Conservation (phyloP, 53 echinoderm and acorn worm species). For the Crossaster papposus region DNA sequence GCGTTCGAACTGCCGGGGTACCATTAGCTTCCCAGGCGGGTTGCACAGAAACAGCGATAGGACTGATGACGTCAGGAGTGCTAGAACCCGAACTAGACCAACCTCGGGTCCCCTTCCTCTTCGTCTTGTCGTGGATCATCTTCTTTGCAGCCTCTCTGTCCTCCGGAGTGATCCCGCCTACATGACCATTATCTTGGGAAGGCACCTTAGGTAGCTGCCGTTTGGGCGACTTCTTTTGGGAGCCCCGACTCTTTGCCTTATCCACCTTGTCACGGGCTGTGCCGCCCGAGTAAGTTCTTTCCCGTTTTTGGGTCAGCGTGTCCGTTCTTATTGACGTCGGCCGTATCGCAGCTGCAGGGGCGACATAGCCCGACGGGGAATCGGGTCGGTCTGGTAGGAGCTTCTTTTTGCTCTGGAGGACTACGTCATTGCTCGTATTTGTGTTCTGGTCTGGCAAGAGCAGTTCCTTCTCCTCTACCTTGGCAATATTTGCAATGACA, state of each 20-base stretch:
- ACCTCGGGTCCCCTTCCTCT: slow-evolving; percentile 12
- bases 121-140: slow-evolving; percentile 40
- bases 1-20: background rate
- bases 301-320: slow-evolving; percentile 61
- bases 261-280: slow-evolving; percentile 66
- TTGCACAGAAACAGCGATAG: background rate
- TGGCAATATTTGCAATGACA: slow-evolving; percentile 29
- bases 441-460: slow-evolving; percentile 48
- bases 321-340: slow-evolving; percentile 72
- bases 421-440: slow-evolving; percentile 73
- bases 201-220: slow-evolving; percentile 53
- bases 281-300: slow-evolving; percentile 63
- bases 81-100: slow-evolving; percentile 42
- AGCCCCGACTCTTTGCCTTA: slow-evolving; percentile 56
- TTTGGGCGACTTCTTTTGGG: slow-evolving; percentile 62
- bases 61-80: slow-evolving; percentile 55
- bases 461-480: slow-evolving; percentile 15
- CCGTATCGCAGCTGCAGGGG: slow-evolving; percentile 64
- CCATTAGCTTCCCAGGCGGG: background rate
- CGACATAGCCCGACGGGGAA: slow-evolving; percentile 66
- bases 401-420: slow-evolving; percentile 27
- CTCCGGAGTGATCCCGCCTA: slow-evolving; percentile 23
- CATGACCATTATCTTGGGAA: slow-evolving; percentile 15
- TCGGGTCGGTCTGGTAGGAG: slow-evolving; percentile 42
- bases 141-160: slow-evolving; percentile 51